phyloP scores from a whole-genome alignment of 2,113 vertebrate species.

The Capreolus pygargus region DNA sequence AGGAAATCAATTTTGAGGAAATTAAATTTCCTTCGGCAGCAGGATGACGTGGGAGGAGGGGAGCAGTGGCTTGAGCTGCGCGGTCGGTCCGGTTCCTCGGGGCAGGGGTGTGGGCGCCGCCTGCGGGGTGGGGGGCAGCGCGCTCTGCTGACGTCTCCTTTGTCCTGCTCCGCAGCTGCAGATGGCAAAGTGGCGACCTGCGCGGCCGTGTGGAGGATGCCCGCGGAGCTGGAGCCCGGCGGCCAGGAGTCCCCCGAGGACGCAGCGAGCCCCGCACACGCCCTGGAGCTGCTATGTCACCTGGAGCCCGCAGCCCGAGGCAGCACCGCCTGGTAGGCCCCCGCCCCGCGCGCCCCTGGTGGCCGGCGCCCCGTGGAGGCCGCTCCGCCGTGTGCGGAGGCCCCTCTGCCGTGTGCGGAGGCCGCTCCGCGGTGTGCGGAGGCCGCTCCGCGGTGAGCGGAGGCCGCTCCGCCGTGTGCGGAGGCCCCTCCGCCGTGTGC shows the following conservation, averaged over 20 bases:
- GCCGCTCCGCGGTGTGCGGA: not conserved
- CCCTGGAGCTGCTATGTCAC: constrained; percentile 98
- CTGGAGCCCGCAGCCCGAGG: constrained; percentile 91
- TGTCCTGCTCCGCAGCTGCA: constrained; percentile 86
- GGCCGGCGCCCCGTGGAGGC: constrained; percentile 47
- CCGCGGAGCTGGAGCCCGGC: constrained; percentile 94
- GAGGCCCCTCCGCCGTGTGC: not conserved
- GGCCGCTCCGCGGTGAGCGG: not conserved
- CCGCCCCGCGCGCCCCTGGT: accelerated
- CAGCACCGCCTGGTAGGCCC: constrained; percentile 92
- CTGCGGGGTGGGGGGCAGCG: constrained; percentile 40
- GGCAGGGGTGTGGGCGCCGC: not conserved
- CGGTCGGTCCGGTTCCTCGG: not conserved
- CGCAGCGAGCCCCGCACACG: constrained; percentile 94
- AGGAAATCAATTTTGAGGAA: constrained; percentile 8
- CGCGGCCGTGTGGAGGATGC: constrained; percentile 97
- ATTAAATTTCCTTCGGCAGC: constrained; percentile 10
- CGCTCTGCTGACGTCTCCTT: constrained; percentile 78
- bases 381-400: not conserved
- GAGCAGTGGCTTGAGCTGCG: constrained; percentile 14
- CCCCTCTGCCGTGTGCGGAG: too few relatives aligned
- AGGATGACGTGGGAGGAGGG: constrained; percentile 36
- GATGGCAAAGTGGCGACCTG: constrained; percentile 94
- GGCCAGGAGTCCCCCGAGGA: constrained; percentile 97
- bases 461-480: too few relatives aligned